phyloP scores from a whole-genome alignment of 2,113 vertebrate species.

The Perccottus glenii region DNA sequence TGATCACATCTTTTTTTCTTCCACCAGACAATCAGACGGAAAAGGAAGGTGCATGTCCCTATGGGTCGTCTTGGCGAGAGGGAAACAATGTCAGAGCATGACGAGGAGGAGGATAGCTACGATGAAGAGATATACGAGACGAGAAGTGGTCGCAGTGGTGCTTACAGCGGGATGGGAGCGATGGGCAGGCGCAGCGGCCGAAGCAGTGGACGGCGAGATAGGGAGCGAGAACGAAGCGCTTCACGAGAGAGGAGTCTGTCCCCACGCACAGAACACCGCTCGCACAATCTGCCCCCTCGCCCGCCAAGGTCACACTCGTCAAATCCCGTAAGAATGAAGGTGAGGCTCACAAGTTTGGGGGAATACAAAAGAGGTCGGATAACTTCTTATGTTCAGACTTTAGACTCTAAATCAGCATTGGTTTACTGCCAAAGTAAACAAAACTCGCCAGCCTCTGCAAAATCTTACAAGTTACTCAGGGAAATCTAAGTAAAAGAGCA shows the following conservation, averaged over 20 bases:
- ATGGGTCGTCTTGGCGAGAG: constrained; percentile 88
- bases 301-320: constrained; percentile 95
- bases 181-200: constrained; percentile 79
- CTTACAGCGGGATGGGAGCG: constrained; percentile 74
- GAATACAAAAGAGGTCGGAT: background rate
- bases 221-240: constrained; percentile 87
- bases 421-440: constrained; percentile 59
- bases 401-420: constrained; percentile 51
- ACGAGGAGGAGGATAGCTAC: constrained; percentile 94
- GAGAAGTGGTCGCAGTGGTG: constrained; percentile 81
- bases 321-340: constrained; percentile 99
- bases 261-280: constrained; percentile 90
- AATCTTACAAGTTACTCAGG: constrained; percentile 63
- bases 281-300: constrained; percentile 89
- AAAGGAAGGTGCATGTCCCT: constrained; percentile 95
- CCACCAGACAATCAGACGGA: constrained; percentile 92
- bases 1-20: constrained; percentile 11
- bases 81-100: constrained; percentile 91
- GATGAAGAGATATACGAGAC: constrained; percentile 92
- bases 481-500: constrained; percentile 73
- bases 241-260: constrained; percentile 93
- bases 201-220: constrained; percentile 82
- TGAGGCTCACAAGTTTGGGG: constrained; percentile 78
- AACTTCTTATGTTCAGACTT: constrained; percentile 5
- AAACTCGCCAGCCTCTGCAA: constrained; percentile 61